Evolutionary conservation across 2,113 vertebrate species (phyloP).

Genomic region (Poeciliopsis retropinna): DNA sequence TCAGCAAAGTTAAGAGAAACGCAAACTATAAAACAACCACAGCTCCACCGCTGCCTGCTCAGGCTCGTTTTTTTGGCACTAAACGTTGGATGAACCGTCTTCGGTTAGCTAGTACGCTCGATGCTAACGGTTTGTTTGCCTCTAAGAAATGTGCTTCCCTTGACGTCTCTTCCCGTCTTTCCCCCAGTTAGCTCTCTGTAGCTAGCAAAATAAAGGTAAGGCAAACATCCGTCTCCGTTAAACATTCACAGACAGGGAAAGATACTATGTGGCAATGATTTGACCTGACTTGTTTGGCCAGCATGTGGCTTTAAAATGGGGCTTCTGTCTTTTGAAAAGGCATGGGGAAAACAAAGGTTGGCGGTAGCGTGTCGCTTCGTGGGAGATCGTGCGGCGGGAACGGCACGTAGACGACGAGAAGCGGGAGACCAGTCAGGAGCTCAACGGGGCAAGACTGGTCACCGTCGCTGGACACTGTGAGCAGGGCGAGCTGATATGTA

Average conservation of each 20-base stretch:
- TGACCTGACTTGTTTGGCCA: conserved; percentile 29
- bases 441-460: conserved; percentile 25
- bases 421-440: conserved; percentile 23
- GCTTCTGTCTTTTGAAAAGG: conserved; percentile 4
- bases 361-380: conserved; percentile 20
- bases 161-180: conserved; percentile 13
- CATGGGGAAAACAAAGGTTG: conserved; percentile 6
- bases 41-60: conserved; percentile 48
- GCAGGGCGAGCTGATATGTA: conserved; percentile 52
- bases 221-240: conserved; percentile 66
- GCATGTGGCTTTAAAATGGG: conserved; percentile 20
- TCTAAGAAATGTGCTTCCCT: conserved; percentile 70
- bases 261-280: conserved; percentile 26
- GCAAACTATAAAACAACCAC: conserved; percentile 43
- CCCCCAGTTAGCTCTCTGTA: conserved; percentile 12
- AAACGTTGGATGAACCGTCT: conserved; percentile 43
- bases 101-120: conserved; percentile 44
- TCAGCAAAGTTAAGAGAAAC: conserved; percentile 65
- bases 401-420: conserved; percentile 15
- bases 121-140: conserved; percentile 30
- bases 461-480: background rate
- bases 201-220: conserved; percentile 70
- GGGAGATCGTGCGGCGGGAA: conserved; percentile 25
- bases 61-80: conserved; percentile 44
- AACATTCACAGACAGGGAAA: conserved; percentile 62